A percentile compares a stretch with the other conserved stretches of the same genome.
phyloP scores from a whole-genome alignment of 2,797 vertebrate species.

The Eidolon dupreanum region DNA sequence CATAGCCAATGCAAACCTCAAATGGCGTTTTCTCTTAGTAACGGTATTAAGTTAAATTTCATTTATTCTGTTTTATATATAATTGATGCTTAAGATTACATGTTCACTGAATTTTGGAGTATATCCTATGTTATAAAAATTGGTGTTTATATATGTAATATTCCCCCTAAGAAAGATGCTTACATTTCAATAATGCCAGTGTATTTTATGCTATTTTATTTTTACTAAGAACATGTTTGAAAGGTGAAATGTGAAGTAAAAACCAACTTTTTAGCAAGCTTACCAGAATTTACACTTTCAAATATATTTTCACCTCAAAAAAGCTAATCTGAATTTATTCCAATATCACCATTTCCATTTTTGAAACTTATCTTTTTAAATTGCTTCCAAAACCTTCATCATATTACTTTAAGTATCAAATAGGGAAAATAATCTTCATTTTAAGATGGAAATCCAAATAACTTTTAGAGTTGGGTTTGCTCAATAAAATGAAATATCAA shows the following conservation, averaged over 20 bases:
- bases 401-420: conserved; percentile 41
- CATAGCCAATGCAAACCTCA: neutral
- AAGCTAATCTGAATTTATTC: neutral
- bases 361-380: conserved; percentile 44
- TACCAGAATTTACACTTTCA: neutral
- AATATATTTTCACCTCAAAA: conserved; percentile 13
- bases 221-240: neutral
- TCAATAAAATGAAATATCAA: conserved; percentile 5
- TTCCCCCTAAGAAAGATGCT: neutral
- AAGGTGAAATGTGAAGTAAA: neutral
- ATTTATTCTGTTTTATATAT: neutral
- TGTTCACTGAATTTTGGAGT: neutral
- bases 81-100: neutral
- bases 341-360: neutral
- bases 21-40: neutral
- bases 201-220: neutral
- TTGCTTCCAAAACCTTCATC: neutral
- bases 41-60: neutral
- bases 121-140: neutral
- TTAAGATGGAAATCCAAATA: conserved; percentile 55
- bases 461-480: neutral
- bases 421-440: conserved; percentile 11
- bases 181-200: neutral
- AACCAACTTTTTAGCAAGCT: neutral
- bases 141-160: neutral